Evolutionary conservation across 2,888 invertebrate species (phyloP).

Genomic region (Pseudococcus viburni): DNA sequence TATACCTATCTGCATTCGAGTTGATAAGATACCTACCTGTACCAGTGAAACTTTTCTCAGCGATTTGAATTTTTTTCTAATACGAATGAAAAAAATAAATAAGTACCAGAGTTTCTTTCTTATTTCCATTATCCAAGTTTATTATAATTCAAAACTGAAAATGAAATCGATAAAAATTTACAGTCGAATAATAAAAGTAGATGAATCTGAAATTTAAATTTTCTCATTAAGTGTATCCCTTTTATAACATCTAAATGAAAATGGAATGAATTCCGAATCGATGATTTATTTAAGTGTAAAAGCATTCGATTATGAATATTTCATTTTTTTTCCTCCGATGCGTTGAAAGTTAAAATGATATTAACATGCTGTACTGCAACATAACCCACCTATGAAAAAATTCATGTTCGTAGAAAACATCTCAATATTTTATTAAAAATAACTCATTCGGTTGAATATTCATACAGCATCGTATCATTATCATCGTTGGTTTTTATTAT

Average conservation of each 20-base stretch:
- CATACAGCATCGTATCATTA: background rate
- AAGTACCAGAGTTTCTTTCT: background rate
- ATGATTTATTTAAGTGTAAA: background rate
- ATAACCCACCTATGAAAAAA: background rate
- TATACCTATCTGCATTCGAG: no score
- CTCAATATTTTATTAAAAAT: background rate
- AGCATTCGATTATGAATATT: slow-evolving; percentile 19
- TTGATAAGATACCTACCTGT: no score
- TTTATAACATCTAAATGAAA: background rate
- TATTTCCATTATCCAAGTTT: background rate
- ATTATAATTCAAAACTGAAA: slow-evolving; percentile 1
- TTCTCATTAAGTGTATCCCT: background rate
- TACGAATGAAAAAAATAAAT: background rate
- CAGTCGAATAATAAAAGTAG: background rate
- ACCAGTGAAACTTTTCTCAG: no score
- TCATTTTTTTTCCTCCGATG: background rate
- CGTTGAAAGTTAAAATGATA: background rate
- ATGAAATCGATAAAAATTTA: slow-evolving; percentile 11
- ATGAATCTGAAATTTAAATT: slow-evolving; percentile 16
- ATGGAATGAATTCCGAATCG: slow-evolving; percentile 1
- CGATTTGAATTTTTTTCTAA: no score
- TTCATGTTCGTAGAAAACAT: background rate
- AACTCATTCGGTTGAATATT: background rate
- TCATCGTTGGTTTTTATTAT: background rate
- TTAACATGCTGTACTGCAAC: background rate